phyloP scores from a whole-genome alignment of 1,140 invertebrate genomes.

The Euura lappo region DNA sequence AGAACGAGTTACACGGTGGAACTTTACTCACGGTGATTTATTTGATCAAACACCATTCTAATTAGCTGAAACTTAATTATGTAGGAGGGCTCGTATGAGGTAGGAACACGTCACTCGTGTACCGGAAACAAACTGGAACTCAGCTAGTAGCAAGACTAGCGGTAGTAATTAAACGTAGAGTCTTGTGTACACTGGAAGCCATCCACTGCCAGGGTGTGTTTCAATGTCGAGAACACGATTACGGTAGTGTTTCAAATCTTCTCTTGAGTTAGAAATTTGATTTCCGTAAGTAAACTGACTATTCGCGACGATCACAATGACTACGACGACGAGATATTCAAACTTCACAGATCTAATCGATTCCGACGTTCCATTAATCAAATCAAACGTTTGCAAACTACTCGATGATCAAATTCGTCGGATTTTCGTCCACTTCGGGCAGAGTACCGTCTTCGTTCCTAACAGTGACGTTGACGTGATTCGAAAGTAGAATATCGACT shows the following conservation, averaged over 20 bases:
- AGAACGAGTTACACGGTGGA: too few species aligned
- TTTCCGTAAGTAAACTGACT: background rate
- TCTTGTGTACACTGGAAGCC: background rate
- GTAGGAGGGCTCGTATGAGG: background rate
- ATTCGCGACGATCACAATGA: background rate
- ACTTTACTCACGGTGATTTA: too few species aligned
- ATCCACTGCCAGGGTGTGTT: background rate
- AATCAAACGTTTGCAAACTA: background rate
- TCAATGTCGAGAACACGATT: background rate
- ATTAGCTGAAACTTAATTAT: background rate
- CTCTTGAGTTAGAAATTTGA: background rate
- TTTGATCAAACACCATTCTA: too few species aligned
- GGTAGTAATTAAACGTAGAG: background rate
- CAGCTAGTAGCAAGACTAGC: background rate
- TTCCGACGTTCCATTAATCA: background rate
- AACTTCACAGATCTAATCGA: background rate
- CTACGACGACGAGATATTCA: background rate
- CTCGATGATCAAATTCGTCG: too few species aligned
- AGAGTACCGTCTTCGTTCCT: too few species aligned
- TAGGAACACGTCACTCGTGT: background rate
- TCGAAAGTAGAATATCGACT: too few species aligned
- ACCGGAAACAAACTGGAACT: conserved; percentile 4
- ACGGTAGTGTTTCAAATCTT: background rate
- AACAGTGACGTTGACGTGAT: too few species aligned
- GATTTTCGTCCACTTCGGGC: too few species aligned